phyloP scores from a whole-genome alignment of 2,113 vertebrate species.

The Terrapene triunguis region DNA sequence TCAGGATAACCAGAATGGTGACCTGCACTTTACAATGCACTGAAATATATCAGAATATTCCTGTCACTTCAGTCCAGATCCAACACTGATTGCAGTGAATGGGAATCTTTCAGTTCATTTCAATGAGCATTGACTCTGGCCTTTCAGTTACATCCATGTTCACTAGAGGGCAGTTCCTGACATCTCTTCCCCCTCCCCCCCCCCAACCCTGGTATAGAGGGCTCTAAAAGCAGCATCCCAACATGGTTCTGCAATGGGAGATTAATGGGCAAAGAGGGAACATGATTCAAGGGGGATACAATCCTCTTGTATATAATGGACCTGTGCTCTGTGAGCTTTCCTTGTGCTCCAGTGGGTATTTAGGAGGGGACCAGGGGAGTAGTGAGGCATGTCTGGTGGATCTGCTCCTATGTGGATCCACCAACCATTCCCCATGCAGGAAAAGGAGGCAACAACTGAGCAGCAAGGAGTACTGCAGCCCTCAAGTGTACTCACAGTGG shows the following conservation, averaged over 20 bases:
- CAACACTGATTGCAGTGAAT: not conserved
- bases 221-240: not conserved
- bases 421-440: not conserved
- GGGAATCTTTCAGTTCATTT: not conserved
- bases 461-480: not conserved
- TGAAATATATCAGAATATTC: not conserved
- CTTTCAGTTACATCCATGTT: not conserved
- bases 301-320: not conserved
- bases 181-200: not conserved
- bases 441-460: not conserved
- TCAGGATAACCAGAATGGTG: not conserved
- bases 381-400: not conserved
- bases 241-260: rapidly evolving
- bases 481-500: not conserved
- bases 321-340: not conserved
- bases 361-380: not conserved
- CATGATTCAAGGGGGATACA: not conserved
- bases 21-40: not conserved
- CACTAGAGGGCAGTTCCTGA: not conserved
- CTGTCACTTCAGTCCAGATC: not conserved
- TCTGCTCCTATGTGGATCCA: not conserved
- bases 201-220: not conserved
- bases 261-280: not conserved
- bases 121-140: not conserved
- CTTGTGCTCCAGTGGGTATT: not conserved